Conservation (phyloP, 2,888 invertebrate genomes). For the Apeira syringaria region DNA sequence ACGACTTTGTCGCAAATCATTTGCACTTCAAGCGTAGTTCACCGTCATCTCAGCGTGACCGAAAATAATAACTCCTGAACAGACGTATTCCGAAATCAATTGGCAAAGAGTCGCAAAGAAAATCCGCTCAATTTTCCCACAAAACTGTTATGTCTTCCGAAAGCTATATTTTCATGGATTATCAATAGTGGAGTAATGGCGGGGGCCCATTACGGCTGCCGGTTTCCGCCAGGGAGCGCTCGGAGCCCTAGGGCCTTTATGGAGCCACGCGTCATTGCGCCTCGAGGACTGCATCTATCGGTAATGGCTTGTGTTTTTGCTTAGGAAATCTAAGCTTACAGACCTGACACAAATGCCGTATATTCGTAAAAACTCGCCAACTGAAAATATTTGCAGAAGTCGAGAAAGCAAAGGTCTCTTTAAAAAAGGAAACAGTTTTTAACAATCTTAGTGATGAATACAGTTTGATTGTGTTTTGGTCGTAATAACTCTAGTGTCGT, state of each 20-base stretch:
- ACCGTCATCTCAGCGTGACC: no score
- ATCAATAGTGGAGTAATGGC: conserved; percentile 82
- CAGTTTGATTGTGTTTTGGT: no score
- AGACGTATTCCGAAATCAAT: conserved; percentile 28
- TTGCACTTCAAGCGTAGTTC: no score
- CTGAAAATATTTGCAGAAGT: no score
- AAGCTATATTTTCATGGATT: conserved; percentile 76
- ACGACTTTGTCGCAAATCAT: no score
- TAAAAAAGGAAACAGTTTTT: no score
- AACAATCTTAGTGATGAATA: no score
- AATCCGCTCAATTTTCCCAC: conserved; percentile 79
- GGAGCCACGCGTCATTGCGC: conserved; percentile 77
- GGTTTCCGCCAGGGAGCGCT: conserved; percentile 62
- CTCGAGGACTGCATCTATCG: conserved; percentile 49
- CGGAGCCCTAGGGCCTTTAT: conserved; percentile 69
- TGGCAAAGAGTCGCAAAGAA: conserved; percentile 38
- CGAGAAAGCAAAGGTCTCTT: no score
- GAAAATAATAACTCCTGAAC: conserved; percentile 23
- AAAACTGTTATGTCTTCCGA: conserved; percentile 82
- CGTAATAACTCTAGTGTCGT: no score
- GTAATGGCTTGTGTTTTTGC: conserved; percentile 37
- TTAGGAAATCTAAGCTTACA: conserved; percentile 1
- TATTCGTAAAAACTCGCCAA: no score
- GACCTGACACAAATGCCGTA: no score
- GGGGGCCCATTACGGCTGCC: conserved; percentile 79